Percentiles rank a stretch among this genome's conserved stretches.
Conservation (phyloP, 92 coral and sea anemone species). For the Phenganax subtilis region DNA sequence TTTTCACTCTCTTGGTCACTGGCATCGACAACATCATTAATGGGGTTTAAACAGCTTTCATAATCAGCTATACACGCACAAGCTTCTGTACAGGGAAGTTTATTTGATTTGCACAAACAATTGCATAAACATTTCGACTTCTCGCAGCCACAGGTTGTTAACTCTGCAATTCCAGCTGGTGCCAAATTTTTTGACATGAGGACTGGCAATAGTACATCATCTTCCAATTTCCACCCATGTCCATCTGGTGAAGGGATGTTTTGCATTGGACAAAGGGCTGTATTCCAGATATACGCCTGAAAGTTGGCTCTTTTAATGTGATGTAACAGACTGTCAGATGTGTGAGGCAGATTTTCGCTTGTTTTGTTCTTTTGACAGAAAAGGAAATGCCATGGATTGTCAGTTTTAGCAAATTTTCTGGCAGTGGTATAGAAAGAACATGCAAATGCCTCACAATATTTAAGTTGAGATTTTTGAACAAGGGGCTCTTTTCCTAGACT, state of each 20-base stretch:
- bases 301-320: constrained; percentile 56
- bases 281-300: constrained; percentile 55
- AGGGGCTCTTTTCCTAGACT: constrained; percentile 39
- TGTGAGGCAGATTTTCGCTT: constrained; percentile 59
- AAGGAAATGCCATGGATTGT: constrained; percentile 56
- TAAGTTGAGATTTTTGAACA: constrained; percentile 12
- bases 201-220: constrained; percentile 43
- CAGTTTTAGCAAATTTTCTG: constrained; percentile 48
- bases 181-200: constrained; percentile 51
- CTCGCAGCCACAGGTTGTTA: constrained; percentile 58
- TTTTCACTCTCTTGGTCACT: constrained; percentile 43
- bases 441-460: constrained; percentile 39
- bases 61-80: constrained; percentile 47
- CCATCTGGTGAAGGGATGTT: constrained; percentile 54
- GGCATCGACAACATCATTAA: constrained; percentile 25
- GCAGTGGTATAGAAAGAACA: constrained; percentile 43
- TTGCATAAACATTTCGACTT: constrained; percentile 50
- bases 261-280: constrained; percentile 47
- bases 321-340: constrained; percentile 54
- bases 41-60: constrained; percentile 39
- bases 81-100: constrained; percentile 52
- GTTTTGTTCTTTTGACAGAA: constrained; percentile 55
- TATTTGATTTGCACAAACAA: constrained; percentile 52
- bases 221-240: constrained; percentile 56
- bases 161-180: constrained; percentile 50